phyloP scores from a whole-genome alignment of 2,113 vertebrate species.

The human region GRCh38 chr18:43072501-43073000 shows the following conservation, averaged over 20 bases:
- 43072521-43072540: neutral
- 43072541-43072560: conserved; percentile 5
- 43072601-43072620: neutral
- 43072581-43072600: neutral
- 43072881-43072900: neutral
- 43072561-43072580: neutral
- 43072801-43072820: neutral
- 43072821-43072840: neutral
- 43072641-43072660: too few species aligned
- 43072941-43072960: rapidly evolving
- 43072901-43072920: neutral
- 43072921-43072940: rapidly evolving
- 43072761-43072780: neutral
- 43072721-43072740: neutral
- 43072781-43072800: neutral
- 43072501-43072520: neutral
- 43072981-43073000: neutral
- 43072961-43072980: neutral
- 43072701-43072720: neutral
- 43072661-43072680: neutral
- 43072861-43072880: neutral
- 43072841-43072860: neutral
- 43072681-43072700: neutral
- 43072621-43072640: neutral
- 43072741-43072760: neutral